Evolutionary conservation across 1,140 invertebrate genomes (phyloP), one percentile per base, ranked within the genome.

Genomic region (Heliconius eleuchia): DNA sequence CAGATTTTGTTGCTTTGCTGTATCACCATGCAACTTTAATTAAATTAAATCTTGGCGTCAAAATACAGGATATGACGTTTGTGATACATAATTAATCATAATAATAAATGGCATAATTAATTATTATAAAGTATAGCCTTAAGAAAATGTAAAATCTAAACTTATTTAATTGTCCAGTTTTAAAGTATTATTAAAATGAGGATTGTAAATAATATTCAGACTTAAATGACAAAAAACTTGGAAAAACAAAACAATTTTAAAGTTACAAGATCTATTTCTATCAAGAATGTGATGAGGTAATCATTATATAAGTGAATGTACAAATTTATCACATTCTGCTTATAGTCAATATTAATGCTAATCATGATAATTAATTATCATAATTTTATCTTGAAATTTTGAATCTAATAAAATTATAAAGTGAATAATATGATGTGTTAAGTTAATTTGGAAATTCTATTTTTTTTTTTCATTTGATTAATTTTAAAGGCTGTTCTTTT

Each of bases 1-100:
- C 37, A 76, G 60, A 60, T 80, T 73, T 73, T 77, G 27, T 76
- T 77, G 71, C 30, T 80, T 80, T 66, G 57, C 71, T 79, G 23
- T 76, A 74, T 75, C n/a, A 46, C 30, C 27, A 16, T 70, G 74
- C 74, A 76, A 66, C 60, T 66, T 30, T 66, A 66, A 30, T 66
- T 42, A 72, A 42, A 72, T 13, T n/a, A 66, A n/a, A 66, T 60
- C n/a, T 75, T 75, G 74, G 74, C 55, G 5, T 42, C 55, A 39
- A 66, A 66, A 66, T 75, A 75, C 55, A 75, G 74, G 74, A 75
- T 75, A 75, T 75, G 55, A 75, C 30, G 55, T 27, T 30, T 5
- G 50, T 16, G 27, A 39, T 18, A 55, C 46, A 55, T 55, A 23
- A 37, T 72, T 46, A 30, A 72, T 72, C 39, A 37, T 42, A 42